Percentiles rank a stretch among this genome's conserved stretches.
These are phyloP conservation scores for Drosophila albomicans DNA, from an alignment of 1,140 invertebrate genomes.

Conservation along the genomic window DNA sequence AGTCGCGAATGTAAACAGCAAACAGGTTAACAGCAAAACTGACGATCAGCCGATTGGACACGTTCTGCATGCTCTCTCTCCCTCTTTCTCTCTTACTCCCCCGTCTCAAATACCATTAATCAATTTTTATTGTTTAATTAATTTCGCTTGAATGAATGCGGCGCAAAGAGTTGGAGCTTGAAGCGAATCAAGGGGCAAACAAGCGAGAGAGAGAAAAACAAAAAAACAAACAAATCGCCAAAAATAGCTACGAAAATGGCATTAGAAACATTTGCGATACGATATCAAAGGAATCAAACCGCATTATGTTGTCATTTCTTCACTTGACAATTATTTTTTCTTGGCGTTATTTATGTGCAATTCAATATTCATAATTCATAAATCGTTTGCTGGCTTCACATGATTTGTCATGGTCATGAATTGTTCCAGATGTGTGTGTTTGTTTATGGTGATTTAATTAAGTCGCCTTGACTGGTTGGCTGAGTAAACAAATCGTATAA, in stretches of 20 bases:
- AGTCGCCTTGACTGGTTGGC: neutral
- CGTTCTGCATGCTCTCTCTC: conserved; percentile 28
- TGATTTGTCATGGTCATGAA: conserved; percentile 44
- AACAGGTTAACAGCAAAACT: conserved; percentile 63
- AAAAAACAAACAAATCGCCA: conserved; percentile 73
- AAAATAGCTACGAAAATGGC: conserved; percentile 66
- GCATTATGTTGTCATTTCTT: conserved; percentile 55
- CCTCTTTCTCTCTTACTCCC: neutral
- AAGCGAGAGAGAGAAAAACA: neutral
- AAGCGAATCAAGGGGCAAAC: conserved; percentile 2
- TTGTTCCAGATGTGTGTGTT: conserved; percentile 19
- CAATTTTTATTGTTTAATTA: conserved; percentile 83
- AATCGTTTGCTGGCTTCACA: conserved; percentile 17
- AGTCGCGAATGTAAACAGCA: conserved; percentile 57
- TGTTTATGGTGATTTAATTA: conserved; percentile 31
- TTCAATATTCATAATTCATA: conserved; percentile 46
- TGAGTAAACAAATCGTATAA: too few species aligned
- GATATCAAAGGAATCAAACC: conserved; percentile 69
- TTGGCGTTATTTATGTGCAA: conserved; percentile 52
- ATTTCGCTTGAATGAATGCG: conserved; percentile 76
- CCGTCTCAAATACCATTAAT: conserved; percentile 68
- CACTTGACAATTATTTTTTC: conserved; percentile 61
- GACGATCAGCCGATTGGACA: conserved; percentile 31
- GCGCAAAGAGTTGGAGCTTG: conserved; percentile 27
- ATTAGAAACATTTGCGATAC: conserved; percentile 48